These are phyloP conservation scores for Dasysyrphus tricinctus DNA, from an alignment of 2,888 invertebrate species.

Conservation along the genomic window DNA sequence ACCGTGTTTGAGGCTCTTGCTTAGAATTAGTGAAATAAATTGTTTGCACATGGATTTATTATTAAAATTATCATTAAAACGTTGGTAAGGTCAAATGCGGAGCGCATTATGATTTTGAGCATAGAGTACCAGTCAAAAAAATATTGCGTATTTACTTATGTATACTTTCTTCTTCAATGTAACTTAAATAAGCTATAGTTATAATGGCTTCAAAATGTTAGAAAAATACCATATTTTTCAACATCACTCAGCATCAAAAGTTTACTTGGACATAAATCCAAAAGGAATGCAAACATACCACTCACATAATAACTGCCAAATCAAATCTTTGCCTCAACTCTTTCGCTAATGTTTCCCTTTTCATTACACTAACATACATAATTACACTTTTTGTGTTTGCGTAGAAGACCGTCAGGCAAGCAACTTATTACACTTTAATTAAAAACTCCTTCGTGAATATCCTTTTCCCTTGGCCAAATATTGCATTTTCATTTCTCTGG, in stretches of 20 bases:
- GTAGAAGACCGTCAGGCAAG: not conserved
- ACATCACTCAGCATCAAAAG: no score
- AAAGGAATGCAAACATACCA: not conserved
- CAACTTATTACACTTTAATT: constrained; percentile 26
- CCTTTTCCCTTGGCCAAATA: constrained; percentile 10
- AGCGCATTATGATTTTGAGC: no score
- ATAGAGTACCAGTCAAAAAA: no score
- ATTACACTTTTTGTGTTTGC: not conserved
- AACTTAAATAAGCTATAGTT: not conserved
- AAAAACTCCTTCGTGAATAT: constrained; percentile 23
- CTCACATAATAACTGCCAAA: not conserved
- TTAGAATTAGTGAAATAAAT: no score
- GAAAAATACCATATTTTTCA: not conserved
- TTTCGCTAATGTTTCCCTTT: not conserved
- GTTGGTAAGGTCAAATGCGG: no score
- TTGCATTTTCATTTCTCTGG: constrained; percentile 20
- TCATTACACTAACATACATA: no score
- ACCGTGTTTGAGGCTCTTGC: no score
- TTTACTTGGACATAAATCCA: not conserved
- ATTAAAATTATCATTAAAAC: no score
- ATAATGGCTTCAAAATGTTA: not conserved
- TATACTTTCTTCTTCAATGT: not conserved
- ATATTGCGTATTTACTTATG: no score
- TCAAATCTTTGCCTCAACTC: not conserved
- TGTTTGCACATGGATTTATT: no score